Evolutionary conservation across 2,888 invertebrate species (phyloP), one percentile per base, ranked within the genome.

Genomic region (Caradrina clavipalpis): DNA sequence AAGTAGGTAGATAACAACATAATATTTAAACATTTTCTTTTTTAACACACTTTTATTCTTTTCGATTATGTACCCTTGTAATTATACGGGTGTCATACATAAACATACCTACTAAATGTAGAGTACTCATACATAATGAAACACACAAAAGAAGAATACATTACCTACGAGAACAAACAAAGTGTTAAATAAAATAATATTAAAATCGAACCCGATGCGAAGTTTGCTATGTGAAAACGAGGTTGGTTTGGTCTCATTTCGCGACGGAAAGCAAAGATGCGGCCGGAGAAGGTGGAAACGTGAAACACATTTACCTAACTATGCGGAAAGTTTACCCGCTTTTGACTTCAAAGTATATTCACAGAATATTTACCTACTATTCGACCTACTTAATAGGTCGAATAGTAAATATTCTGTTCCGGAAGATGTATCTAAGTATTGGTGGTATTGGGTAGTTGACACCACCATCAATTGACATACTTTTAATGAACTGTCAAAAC

Each of bases 231-330:
- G 53, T 51, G 65, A 42, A 68, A 74, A 74, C 10, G 26, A 57
- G 54, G 66, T 69, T 69, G 74, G 60, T 80, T 80, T 68, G 71
- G 64, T 80, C 54, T 76, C 68, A 59, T 70, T 80, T 68, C 50
- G 22, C 54, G 45, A 60, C 54, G 71, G 58, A 35, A 70, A 51
- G 77, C 65, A 21, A 66, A 78, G 68, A 65, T 21, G 62, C 59
- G 45, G 19, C 55, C 68, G 45, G 59, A 70, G n/a, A n/a, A n/a
- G 78, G 71, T 65, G 62, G 64, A 80, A 64, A 63, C 68, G 71
- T 65, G 62, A 61, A 80, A 64, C 66, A 76, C 47, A 76, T 80
- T 80, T 76, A 68, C 76, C 56, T 66, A 66, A 71, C 59, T 59
- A 49, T 50, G 71, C 47, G 47, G 56, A 76, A 80, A 80, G 50